phyloP scores from a whole-genome alignment of 1,140 invertebrate species.

The Cryptotermes secundus region DNA sequence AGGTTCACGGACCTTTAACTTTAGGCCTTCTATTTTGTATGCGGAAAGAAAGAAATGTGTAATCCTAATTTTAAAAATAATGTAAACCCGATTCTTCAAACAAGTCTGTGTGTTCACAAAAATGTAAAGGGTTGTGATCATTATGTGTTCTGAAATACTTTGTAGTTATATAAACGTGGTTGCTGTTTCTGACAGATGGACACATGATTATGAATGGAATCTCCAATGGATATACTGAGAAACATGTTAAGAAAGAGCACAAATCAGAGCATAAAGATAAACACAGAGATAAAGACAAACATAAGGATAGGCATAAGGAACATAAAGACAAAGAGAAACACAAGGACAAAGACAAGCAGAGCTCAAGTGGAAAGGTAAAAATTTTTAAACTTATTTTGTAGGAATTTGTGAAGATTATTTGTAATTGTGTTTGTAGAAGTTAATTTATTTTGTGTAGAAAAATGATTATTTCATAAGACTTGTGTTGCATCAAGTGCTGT shows the following conservation, averaged over 20 bases:
- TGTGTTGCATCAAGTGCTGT: too few species aligned
- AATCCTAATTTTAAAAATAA: not conserved
- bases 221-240: slow-evolving; percentile 64
- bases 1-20: slow-evolving; percentile 38
- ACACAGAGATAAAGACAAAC: slow-evolving; percentile 37
- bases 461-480: too few species aligned
- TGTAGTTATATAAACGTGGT: not conserved
- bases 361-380: slow-evolving; percentile 44
- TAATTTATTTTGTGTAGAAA: too few species aligned
- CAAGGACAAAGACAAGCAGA: slow-evolving; percentile 50
- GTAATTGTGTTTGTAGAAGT: too few species aligned
- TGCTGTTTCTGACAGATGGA: slow-evolving; percentile 26
- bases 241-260: slow-evolving; percentile 59
- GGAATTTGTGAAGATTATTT: too few species aligned
- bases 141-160: not conserved
- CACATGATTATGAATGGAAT: slow-evolving; percentile 62
- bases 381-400: not conserved
- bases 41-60: not conserved
- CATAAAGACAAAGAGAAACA: slow-evolving; percentile 47
- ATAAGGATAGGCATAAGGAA: slow-evolving; percentile 39
- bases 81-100: not conserved
- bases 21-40: not conserved
- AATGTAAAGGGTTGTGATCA: not conserved
- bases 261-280: slow-evolving; percentile 66
- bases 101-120: too few species aligned